These are phyloP conservation scores for Cariama cristata DNA, from an alignment of 2,113 vertebrate genomes.

Conservation along the genomic window DNA sequence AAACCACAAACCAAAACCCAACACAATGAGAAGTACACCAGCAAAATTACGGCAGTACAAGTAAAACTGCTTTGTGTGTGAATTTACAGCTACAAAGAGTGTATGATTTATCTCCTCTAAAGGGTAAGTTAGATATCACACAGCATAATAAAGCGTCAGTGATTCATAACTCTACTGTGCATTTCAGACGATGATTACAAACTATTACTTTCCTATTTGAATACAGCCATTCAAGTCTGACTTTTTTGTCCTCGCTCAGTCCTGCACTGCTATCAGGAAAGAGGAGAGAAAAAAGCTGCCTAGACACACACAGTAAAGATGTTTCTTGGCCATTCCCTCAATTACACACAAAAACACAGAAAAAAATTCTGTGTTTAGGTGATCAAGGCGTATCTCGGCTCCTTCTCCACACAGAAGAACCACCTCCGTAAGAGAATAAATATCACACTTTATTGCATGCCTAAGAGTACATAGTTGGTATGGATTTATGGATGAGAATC, in stretches of 20 bases:
- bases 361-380: background rate
- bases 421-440: too few species aligned
- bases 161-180: background rate
- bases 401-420: background rate
- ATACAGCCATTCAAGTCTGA: background rate
- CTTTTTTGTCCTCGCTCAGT: background rate
- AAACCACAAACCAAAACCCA: too few species aligned
- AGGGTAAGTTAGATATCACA: background rate
- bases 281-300: background rate
- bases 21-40: background rate
- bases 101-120: background rate
- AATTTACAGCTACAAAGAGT: background rate
- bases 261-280: background rate
- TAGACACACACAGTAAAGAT: background rate
- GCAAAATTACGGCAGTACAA: background rate
- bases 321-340: background rate
- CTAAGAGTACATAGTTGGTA: rapidly evolving
- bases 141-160: background rate
- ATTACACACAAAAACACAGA: background rate
- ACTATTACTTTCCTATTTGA: background rate
- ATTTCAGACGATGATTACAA: background rate
- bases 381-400: rapidly evolving
- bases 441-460: too few species aligned
- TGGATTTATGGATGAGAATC: background rate
- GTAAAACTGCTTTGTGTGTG: too few species aligned